These are phyloP conservation scores for Drosophila hamatofila DNA, from an alignment of 2,888 invertebrate genomes.

Conservation along the genomic window DNA sequence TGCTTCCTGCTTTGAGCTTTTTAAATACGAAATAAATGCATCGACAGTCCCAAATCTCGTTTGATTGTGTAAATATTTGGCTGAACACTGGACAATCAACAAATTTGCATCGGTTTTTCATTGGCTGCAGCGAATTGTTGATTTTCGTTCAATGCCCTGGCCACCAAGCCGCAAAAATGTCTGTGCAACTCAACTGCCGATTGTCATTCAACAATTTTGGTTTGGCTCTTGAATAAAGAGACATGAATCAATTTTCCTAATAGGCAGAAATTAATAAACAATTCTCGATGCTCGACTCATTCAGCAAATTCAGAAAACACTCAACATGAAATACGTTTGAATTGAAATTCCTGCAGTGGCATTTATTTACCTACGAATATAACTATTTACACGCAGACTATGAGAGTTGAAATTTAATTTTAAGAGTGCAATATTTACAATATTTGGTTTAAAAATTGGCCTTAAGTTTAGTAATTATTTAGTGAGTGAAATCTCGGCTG, in stretches of 20 bases:
- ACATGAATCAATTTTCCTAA: constrained; percentile 22
- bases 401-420: background rate
- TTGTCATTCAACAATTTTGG: constrained; percentile 24
- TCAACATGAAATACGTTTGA: background rate
- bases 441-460: background rate
- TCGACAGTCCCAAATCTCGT: constrained; percentile 60
- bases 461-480: background rate
- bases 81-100: constrained; percentile 26
- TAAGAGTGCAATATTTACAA: background rate
- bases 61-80: constrained; percentile 73
- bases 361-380: background rate
- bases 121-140: constrained; percentile 25
- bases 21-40: constrained; percentile 67
- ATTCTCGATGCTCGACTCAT: background rate
- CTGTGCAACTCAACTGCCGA: constrained; percentile 17
- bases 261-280: constrained; percentile 16
- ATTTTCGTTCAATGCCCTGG: constrained; percentile 14
- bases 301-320: background rate
- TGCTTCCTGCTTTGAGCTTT: constrained; percentile 33
- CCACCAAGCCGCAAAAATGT: constrained; percentile 27
- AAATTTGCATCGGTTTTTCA: constrained; percentile 31
- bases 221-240: constrained; percentile 10
- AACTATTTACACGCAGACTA: background rate
- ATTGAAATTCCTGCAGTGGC: constrained; percentile 1
- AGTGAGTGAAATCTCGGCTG: background rate